Conservation (phyloP, 2,888 invertebrate genomes). For the Trichogramma dendrolimi region DNA sequence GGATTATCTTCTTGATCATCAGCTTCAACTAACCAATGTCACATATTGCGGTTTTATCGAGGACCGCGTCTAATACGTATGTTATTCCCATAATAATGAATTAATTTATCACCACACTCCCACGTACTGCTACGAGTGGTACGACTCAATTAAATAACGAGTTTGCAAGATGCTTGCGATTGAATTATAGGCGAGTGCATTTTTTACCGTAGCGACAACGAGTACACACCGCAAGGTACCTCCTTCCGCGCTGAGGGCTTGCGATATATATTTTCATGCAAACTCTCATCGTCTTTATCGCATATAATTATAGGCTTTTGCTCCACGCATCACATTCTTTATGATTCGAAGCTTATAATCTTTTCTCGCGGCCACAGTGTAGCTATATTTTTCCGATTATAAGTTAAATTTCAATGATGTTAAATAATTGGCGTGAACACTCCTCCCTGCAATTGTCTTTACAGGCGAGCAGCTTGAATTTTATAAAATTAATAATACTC, state of each 20-base stretch:
- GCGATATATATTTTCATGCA: no score
- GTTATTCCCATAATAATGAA: no score
- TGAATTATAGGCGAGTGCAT: no score
- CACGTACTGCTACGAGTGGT: background rate
- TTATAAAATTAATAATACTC: no score
- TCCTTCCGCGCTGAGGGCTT: no score
- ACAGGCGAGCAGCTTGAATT: background rate
- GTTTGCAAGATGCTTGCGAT: background rate
- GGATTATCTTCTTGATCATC: no score
- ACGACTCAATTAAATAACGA: background rate
- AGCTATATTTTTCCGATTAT: constrained; percentile 9
- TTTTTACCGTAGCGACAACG: no score
- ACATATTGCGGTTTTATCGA: no score
- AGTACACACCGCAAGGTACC: no score
- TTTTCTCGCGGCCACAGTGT: constrained; percentile 2
- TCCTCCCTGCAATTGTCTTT: constrained; percentile 13
- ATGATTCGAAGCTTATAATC: constrained; percentile 11
- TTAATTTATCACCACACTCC: no score
- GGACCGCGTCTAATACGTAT: no score
- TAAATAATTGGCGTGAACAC: constrained; percentile 22
- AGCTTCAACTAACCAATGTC: no score
- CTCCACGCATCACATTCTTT: background rate
- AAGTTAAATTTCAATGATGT: constrained; percentile 3
- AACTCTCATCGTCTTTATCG: constrained; percentile 20
- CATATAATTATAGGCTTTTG: constrained; percentile 20